A percentile compares a stretch with the other conserved stretches of the same genome.
Evolutionary conservation across 2,888 invertebrate genomes (phyloP).

Genomic region (Harpalus rubripes): DNA sequence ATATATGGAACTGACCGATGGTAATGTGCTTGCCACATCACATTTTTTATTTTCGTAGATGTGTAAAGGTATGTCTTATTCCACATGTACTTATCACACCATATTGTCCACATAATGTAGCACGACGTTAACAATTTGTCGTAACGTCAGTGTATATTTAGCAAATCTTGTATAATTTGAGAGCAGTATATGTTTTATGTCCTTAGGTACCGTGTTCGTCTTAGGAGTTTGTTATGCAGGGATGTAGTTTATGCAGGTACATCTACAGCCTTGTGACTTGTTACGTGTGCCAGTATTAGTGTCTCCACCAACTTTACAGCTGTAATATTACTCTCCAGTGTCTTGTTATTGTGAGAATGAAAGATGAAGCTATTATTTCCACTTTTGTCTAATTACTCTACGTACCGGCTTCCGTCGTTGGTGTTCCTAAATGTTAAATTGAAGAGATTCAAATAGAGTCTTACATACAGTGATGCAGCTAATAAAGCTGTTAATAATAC

Average conservation of each 20-base stretch:
- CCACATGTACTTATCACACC: neutral
- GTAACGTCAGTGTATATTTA: neutral
- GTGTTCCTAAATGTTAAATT: slow-evolving; percentile 54
- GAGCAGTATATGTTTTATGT: slow-evolving; percentile 1
- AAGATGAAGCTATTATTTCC: slow-evolving; percentile 66
- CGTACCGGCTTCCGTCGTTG: slow-evolving; percentile 36
- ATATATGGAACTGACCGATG: too few relatives aligned
- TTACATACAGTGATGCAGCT: too few relatives aligned
- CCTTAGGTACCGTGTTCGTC: neutral
- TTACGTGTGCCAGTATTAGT: slow-evolving; percentile 54
- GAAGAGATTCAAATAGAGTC: neutral
- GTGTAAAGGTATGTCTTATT: too few relatives aligned
- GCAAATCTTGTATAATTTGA: neutral
- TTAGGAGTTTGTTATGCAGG: neutral
- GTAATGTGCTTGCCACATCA: too few relatives aligned
- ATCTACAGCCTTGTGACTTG: slow-evolving; percentile 28
- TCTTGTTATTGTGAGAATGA: slow-evolving; percentile 63
- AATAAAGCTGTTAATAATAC: too few relatives aligned
- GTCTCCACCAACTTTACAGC: slow-evolving; percentile 61
- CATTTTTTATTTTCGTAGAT: too few relatives aligned
- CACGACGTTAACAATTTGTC: neutral
- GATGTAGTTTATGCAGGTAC: slow-evolving; percentile 59
- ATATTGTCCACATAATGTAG: neutral
- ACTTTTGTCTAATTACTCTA: slow-evolving; percentile 65
- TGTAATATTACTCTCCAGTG: slow-evolving; percentile 62